These are phyloP conservation scores for Percopsis transmontana DNA, from an alignment of 2,113 vertebrate species.

Conservation along the genomic window DNA sequence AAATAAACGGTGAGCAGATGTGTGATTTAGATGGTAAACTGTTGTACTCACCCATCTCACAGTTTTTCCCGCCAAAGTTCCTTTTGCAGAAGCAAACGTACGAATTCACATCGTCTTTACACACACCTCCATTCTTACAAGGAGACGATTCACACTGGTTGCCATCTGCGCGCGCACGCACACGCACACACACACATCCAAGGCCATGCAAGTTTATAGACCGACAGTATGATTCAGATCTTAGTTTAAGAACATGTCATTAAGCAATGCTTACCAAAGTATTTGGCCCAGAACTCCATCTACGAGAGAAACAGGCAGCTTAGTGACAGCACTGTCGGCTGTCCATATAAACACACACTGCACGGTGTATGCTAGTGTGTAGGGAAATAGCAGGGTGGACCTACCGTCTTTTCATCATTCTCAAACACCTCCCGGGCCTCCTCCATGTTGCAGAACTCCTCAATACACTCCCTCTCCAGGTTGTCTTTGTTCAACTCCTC, in stretches of 20 bases:
- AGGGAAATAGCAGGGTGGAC: conserved; percentile 42
- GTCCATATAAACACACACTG: neutral
- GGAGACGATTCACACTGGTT: conserved; percentile 88
- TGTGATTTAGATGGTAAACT: neutral
- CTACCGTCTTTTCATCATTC: conserved; percentile 78
- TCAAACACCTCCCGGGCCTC: conserved; percentile 89
- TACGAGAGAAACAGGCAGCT: conserved; percentile 34
- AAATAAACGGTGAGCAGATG: neutral
- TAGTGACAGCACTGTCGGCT: neutral
- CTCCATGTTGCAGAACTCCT: conserved; percentile 84
- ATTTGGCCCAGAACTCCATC: conserved; percentile 63
- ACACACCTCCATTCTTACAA: conserved; percentile 85
- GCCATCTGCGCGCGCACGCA: conserved; percentile 74
- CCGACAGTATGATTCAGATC: neutral
- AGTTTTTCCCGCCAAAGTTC: conserved; percentile 88
- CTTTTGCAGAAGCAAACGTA: conserved; percentile 87
- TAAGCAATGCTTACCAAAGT: conserved; percentile 48
- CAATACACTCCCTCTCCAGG: conserved; percentile 84
- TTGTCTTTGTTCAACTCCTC: conserved; percentile 80
- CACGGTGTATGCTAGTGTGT: neutral
- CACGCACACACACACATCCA: conserved; percentile 16
- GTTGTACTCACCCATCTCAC: conserved; percentile 86
- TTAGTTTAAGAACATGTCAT: neutral
- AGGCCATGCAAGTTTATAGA: neutral
- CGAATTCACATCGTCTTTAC: conserved; percentile 80